phyloP scores from a whole-genome alignment of 2,113 vertebrate genomes.

The Perccottus glenii region DNA sequence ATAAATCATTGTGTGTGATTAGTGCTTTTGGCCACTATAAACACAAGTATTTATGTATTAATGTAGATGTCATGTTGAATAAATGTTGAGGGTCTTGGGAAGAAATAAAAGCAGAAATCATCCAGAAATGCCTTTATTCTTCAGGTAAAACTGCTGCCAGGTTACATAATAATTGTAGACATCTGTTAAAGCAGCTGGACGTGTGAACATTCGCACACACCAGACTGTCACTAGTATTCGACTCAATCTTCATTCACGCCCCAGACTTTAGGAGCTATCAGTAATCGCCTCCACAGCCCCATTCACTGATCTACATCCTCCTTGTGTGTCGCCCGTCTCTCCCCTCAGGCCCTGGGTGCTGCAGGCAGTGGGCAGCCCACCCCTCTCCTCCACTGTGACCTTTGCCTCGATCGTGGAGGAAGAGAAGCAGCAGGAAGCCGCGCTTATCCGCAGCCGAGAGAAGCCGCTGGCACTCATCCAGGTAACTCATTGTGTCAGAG shows the following conservation, averaged over 20 bases:
- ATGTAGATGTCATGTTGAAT: conserved; percentile 8
- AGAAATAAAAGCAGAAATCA: neutral
- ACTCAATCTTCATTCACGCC: no score
- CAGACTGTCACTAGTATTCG: neutral
- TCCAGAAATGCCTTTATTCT: neutral
- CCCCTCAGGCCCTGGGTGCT: conserved; percentile 89
- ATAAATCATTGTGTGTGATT: conserved; percentile 16
- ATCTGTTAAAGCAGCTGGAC: neutral
- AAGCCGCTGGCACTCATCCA: conserved; percentile 96
- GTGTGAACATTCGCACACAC: neutral
- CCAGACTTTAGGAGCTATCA: conserved; percentile 17
- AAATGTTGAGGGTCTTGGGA: neutral
- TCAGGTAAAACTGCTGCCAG: neutral
- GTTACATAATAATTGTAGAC: conserved; percentile 5
- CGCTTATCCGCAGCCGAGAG: conserved; percentile 92
- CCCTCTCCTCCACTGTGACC: conserved; percentile 78
- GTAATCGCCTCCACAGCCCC: conserved; percentile 22
- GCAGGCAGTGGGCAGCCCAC: conserved; percentile 75
- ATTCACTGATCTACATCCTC: conserved; percentile 10
- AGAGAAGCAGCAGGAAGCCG: conserved; percentile 93
- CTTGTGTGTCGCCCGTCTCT: neutral
- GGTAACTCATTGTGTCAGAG: conserved; percentile 74
- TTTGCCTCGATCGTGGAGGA: conserved; percentile 96
- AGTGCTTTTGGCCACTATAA: conserved; percentile 9
- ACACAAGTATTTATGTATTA: neutral